These are phyloP conservation scores for Drosophila santomea DNA, from an alignment of 1,140 invertebrate species.

Conservation along the genomic window DNA sequence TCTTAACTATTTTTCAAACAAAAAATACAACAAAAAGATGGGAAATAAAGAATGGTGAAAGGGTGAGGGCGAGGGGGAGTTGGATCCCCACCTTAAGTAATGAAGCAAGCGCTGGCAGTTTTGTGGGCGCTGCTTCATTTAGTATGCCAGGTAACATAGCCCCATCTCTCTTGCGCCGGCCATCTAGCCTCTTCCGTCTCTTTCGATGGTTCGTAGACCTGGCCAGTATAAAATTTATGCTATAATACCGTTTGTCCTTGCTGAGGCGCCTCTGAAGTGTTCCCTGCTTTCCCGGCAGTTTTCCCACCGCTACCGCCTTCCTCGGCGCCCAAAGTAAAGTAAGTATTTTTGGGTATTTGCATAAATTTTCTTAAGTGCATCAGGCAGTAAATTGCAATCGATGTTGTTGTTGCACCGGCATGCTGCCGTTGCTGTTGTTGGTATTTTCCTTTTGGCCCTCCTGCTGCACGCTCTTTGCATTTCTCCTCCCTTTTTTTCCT, in stretches of 20 bases:
- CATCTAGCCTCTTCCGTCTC: conserved; percentile 1
- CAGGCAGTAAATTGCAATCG: conserved; percentile 84
- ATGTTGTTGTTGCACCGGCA: conserved; percentile 67
- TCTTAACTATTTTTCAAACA: conserved; percentile 79
- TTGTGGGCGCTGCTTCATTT: conserved; percentile 79
- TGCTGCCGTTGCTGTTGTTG: conserved; percentile 46
- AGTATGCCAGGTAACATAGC: conserved; percentile 62
- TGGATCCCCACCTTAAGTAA: conserved; percentile 53
- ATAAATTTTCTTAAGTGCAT: conserved; percentile 84
- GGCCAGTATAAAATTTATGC: conserved; percentile 83
- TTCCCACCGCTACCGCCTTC: not conserved
- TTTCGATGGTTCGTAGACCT: conserved; percentile 67
- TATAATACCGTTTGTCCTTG: conserved; percentile 77
- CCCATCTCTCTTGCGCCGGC: conserved; percentile 1
- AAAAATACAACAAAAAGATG: conserved; percentile 8
- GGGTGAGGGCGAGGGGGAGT: not conserved
- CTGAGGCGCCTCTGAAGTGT: conserved; percentile 48
- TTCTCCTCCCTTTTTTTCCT: conserved; percentile 4
- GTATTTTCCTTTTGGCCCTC: conserved; percentile 53
- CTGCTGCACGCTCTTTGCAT: conserved; percentile 59
- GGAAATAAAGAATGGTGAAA: not conserved
- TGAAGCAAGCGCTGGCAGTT: conserved; percentile 76
- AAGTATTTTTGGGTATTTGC: conserved; percentile 84
- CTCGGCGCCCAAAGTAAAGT: conserved; percentile 57
- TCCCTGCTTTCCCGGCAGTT: not conserved